Evolutionary conservation across 2,797 vertebrate species (phyloP), one percentile per base, ranked within the genome.

Genomic region (Epinephelus awoara): DNA sequence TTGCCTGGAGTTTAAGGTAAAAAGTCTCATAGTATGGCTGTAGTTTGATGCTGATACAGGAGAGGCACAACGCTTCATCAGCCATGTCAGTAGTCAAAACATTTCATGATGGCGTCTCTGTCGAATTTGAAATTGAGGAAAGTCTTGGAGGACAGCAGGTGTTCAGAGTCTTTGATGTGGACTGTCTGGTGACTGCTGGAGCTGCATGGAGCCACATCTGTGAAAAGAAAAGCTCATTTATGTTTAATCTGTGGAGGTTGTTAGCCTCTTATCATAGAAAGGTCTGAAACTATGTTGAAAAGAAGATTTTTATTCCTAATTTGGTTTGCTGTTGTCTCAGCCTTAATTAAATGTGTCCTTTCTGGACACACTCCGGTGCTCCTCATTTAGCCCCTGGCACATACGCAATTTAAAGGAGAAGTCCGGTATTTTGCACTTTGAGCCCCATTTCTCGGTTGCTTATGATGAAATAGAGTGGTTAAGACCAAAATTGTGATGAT

Each of bases 71-170:
- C 11, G 2, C 34, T 46, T 56, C 52, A 29, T 57, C 19, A 6
- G 34, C 18, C 2, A 11, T 8, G 47, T 95, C 87, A 96, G 61
- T 87, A 94, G 88, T 99, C 96, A 83, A 98, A 97, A 94, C 94
- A 98, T 91, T 95, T 99, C 98, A 99, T 98, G 91, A 99, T 98
- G 89, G 97, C 97, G 64, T 97, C 97, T 82, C 94, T 94, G 92
- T 99, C 97, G 79, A 99, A 99, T 91, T 94, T 97, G 94, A 99
- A 99, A 89, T 94, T 96, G 86, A 99, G 94, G 91, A 99, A 99
- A 80, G 97, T 91, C 90, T 93, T 96, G 68, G 98, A 98, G 73
- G 97, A 99, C 71, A 97, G 93, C 21, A 93, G 84, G 51, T 92
- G 92, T 67, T 96, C 95, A 69, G 87, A 93, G 83, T 96, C 96